These are phyloP conservation scores for Chesias legatella DNA, from an alignment of 2,888 invertebrate species.

Conservation along the genomic window DNA sequence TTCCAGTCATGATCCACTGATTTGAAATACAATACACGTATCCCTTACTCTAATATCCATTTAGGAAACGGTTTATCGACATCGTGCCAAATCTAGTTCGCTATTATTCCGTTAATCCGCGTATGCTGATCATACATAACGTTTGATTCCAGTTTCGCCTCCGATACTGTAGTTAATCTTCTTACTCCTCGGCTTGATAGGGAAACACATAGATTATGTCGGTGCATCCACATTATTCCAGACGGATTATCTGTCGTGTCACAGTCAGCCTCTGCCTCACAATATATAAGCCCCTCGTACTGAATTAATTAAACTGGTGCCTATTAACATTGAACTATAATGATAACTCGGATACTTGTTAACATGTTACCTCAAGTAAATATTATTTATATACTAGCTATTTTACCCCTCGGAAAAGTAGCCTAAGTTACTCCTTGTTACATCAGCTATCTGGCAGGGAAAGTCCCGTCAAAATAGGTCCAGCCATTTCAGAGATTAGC, in stretches of 20 bases:
- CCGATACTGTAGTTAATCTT: slow-evolving; percentile 51
- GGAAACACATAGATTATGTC: slow-evolving; percentile 53
- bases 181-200: slow-evolving; percentile 48
- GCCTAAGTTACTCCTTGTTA: too few relatives aligned
- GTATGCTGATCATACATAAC: slow-evolving; percentile 27
- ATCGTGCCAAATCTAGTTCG: slow-evolving; percentile 15
- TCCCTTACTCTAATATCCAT: slow-evolving; percentile 11
- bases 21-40: slow-evolving; percentile 8
- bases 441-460: too few relatives aligned
- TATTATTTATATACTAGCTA: slow-evolving; percentile 11
- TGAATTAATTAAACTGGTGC: slow-evolving; percentile 42
- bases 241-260: slow-evolving; percentile 55
- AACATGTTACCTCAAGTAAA: slow-evolving; percentile 7
- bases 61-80: slow-evolving; percentile 7
- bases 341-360: slow-evolving; percentile 17
- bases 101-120: slow-evolving; percentile 30
- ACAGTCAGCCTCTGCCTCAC: slow-evolving; percentile 40
- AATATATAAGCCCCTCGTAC: slow-evolving; percentile 42
- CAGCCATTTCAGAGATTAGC: too few relatives aligned
- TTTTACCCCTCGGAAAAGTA: too few relatives aligned
- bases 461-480: too few relatives aligned
- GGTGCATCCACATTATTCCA: slow-evolving; percentile 55
- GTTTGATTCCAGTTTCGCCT: slow-evolving; percentile 26
- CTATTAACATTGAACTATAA: slow-evolving; percentile 20
- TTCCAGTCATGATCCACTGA: neutral